phyloP scores from a whole-genome alignment of 2,888 invertebrate species.

The Drosophila subquinaria region DNA sequence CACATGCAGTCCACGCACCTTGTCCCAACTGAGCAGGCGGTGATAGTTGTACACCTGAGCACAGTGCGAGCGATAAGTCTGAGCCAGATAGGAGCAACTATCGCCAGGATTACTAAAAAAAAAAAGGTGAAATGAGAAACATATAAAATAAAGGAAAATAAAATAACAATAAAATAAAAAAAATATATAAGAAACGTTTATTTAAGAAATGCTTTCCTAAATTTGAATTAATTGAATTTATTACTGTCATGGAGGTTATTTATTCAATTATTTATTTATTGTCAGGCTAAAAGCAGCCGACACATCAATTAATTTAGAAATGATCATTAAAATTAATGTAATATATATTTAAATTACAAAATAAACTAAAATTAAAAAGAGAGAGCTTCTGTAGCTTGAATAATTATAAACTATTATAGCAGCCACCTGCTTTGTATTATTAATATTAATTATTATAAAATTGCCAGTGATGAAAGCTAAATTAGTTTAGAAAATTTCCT shows the following conservation, averaged over 20 bases:
- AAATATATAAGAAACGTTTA: neutral
- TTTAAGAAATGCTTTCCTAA: neutral
- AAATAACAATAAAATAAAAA: neutral
- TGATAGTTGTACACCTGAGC: slow-evolving; percentile 94
- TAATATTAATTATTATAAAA: neutral
- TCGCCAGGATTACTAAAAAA: slow-evolving; percentile 89
- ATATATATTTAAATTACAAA: too few relatives aligned
- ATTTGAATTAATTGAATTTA: neutral
- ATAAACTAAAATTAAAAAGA: neutral
- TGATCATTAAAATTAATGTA: too few relatives aligned
- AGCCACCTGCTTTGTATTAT: neutral
- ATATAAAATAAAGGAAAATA: neutral
- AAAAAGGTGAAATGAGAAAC: neutral
- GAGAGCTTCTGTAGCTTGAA: neutral
- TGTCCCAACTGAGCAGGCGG: slow-evolving; percentile 92
- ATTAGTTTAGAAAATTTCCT: neutral
- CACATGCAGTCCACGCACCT: slow-evolving; percentile 92
- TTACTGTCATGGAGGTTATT: neutral
- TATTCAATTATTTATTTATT: too few relatives aligned
- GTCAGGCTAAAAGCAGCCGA: too few relatives aligned
- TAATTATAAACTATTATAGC: neutral
- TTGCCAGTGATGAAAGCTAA: neutral
- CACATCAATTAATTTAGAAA: too few relatives aligned
- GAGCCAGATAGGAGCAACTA: slow-evolving; percentile 92
- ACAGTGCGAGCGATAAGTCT: slow-evolving; percentile 92